Base-by-base conservation (phyloP, 2,888 invertebrate genomes). In the Micoletzkya japonica region DNA sequence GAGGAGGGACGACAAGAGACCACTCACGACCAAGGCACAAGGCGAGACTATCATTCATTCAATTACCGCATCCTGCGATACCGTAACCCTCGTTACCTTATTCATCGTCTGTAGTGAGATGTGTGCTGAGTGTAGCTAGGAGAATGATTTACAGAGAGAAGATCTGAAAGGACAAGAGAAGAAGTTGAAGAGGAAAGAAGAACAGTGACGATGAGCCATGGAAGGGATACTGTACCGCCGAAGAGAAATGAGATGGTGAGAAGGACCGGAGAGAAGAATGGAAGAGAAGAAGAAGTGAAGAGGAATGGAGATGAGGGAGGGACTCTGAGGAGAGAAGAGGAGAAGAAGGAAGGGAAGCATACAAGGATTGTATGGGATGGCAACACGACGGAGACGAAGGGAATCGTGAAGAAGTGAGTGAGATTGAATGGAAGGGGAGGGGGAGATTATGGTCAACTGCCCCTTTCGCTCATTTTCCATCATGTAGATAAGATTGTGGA, bases 391-490 rank as follows among this genome's bases (percentile, higher is more conserved):
- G 52, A 6, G 10, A 61, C 30, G 60, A 36, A 44, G 24, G 44
- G 44, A 44, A 2, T 54, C 66, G 66, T 72, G 59, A 60, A 50
- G 66, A 66, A 28, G 20, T 17, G 30, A 67, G 24, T 32, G 39
- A 6, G 52, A 26, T 63, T 63, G 64, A 24, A 70, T 4, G 36
- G n/a, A 54, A 17, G 54, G 32, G 44, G 37, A 0, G 30, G 39
- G 14, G 56, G n/a, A n/a, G n/a, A n/a, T n/a, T n/a, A n/a, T n/a
- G n/a, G n/a, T n/a, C n/a, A n/a, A n/a, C n/a, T n/a, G n/a, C n/a
- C n/a, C n/a, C n/a, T n/a, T n/a, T n/a, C n/a, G n/a, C n/a, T n/a
- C n/a, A n/a, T n/a, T n/a, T n/a, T n/a, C n/a, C n/a, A n/a, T n/a
- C n/a, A n/a, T n/a, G n/a, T n/a, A n/a, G n/a, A n/a, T n/a, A n/a